Evolutionary conservation across 2,113 vertebrate genomes (phyloP), one percentile per base, ranked within the genome.

Genomic region (Phrynosoma platyrhinos): DNA sequence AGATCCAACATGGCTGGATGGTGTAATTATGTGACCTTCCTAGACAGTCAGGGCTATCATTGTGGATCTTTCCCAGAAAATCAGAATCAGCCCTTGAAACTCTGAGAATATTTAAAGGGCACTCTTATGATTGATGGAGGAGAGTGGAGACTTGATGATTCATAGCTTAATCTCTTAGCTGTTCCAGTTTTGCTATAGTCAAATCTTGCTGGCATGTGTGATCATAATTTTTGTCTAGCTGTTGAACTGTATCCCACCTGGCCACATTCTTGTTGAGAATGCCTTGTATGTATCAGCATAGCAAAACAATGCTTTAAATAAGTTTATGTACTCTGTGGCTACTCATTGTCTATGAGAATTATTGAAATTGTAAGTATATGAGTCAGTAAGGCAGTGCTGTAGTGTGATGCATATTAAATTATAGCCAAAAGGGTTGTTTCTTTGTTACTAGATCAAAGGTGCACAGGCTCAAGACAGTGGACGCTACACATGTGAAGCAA

Each of bases 401-500:
- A 21, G 30, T 9, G 62, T 36, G 23, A 30, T 82, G 7, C 64
- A 4, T 13, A 85, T 16, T 78, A 83, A 81, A 89, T 74, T 72
- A 84, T 89, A 85, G 32, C 20, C 0, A 8, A 36, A 21, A 80
- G 3, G 69, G 80, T 88, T 81, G 2, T 42, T 42, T 36, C 5
- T n/a, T 71, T 53, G 18, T 0, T 94, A 92, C 76, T 91, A 99
- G 99, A 95, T 99, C 81, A 94, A 97, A 85, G 97, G 95, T 91
- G 97, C 97, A 89, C 98, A 99, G 82, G 96, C 98, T 87, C 98
- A 98, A 93, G 99, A 99, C 62, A 93, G 97, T 1, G 99, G 98
- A 84, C 98, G 98, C 62, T 99, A 99, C 83, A 98, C 98, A 36
- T 99, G 99, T 0, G 98, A 99, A 92, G 99, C 99, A 0, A 98